phyloP scores from a whole-genome alignment of 2,797 vertebrate genomes.

The Australoheros facetus region DNA sequence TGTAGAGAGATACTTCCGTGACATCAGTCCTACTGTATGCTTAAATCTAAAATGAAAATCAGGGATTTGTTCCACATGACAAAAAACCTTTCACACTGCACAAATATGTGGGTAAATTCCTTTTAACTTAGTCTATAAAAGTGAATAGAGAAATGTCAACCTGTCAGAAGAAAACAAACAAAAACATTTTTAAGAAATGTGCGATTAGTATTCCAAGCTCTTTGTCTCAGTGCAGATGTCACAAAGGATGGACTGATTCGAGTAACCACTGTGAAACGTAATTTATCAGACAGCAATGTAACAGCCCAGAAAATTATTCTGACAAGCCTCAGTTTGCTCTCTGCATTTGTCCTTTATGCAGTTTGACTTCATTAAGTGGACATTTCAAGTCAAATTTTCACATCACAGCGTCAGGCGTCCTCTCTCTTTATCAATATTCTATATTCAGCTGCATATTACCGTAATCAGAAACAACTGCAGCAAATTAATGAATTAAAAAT shows the following conservation, averaged over 20 bases:
- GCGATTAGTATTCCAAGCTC: conserved; percentile 22
- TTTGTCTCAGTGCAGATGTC: conserved; percentile 18
- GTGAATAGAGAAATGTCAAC: neutral
- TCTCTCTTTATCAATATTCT: too few species aligned
- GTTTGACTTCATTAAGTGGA: neutral
- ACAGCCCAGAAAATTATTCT: conserved; percentile 37
- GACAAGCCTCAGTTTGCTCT: conserved; percentile 33
- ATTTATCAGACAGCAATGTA: conserved; percentile 34
- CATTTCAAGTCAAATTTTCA: neutral
- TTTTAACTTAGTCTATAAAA: neutral
- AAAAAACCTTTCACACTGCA: neutral
- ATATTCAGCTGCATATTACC: neutral
- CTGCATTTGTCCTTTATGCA: conserved; percentile 4
- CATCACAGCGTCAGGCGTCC: neutral
- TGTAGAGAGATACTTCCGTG: neutral
- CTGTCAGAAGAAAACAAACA: conserved; percentile 3
- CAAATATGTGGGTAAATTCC: neutral
- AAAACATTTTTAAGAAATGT: conserved; percentile 8
- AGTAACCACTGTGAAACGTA: conserved; percentile 35
- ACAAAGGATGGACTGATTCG: conserved; percentile 35
- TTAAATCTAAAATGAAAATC: neutral
- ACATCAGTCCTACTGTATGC: neutral
- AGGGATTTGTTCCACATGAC: neutral
- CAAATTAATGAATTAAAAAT: neutral
- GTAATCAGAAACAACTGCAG: neutral